phyloP scores from a whole-genome alignment of 1,140 invertebrate genomes.

The Ganaspis sp. region DNA sequence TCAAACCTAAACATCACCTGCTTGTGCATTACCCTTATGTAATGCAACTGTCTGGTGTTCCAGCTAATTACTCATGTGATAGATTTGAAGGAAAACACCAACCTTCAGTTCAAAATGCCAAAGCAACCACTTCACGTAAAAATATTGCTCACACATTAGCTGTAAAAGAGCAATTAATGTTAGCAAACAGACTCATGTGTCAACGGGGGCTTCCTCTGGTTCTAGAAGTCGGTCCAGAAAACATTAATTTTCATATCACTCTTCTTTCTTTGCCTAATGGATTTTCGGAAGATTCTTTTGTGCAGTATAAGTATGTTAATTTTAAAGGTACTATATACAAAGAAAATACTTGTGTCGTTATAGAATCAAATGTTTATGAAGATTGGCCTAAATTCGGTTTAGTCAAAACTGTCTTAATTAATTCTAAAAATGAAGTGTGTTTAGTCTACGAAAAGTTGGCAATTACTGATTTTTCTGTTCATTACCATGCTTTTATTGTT shows the following conservation, averaged over 20 bases:
- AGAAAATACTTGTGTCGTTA: neutral
- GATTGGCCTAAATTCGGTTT: neutral
- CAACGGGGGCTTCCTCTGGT: no score
- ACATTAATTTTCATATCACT: neutral
- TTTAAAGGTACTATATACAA: neutral
- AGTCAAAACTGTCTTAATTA: neutral
- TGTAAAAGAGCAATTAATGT: neutral
- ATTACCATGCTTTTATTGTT: no score
- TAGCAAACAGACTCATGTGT: no score
- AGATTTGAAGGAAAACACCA: neutral
- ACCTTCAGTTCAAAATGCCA: neutral
- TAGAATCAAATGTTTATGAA: neutral
- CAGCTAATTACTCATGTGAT: slow-evolving; percentile 5
- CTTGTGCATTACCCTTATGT: slow-evolving; percentile 45
- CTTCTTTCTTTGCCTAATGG: neutral
- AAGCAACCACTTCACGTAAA: neutral
- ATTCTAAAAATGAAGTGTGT: neutral
- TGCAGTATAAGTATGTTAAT: neutral
- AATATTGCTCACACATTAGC: neutral
- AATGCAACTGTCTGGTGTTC: neutral
- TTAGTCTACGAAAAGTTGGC: neutral
- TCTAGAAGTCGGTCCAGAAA: neutral
- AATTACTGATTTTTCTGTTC: no score
- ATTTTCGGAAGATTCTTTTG: neutral
- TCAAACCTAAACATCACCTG: neutral